Evolutionary conservation across 2,797 vertebrate genomes (phyloP), one percentile per base, ranked within the genome.

Genomic region (Menidia menidia): DNA sequence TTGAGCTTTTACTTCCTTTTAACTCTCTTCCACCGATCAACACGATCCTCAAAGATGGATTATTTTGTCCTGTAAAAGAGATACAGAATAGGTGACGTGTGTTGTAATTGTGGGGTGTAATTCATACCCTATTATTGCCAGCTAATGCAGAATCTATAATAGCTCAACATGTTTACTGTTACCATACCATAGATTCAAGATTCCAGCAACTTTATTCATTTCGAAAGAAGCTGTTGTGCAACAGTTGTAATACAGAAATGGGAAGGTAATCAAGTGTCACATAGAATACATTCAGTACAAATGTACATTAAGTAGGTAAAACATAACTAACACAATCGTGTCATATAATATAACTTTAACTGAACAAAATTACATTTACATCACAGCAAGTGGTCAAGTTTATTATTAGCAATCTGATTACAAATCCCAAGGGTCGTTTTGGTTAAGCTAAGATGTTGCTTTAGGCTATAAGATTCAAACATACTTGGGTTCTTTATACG

Each of bases 21-120:
- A 73, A 1, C 11, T 74, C 0, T 73, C 76, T 84, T 64, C 81
- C 83, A 35, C 89, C 87, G 4, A 89, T 70, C 63, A 89, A 45
- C 11, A 88, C 62, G 12, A 87, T 73, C 73, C 77, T 84, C 25
- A 86, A 6, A 19, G 0, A 12, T 9, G 14, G 0, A 0, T 19
- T 31, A 9, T 6, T 59, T 45, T 60, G 4, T 6, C 14, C 84
- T 84, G 69, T 11, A 54, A 73, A 8, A 76, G 3, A 78, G n/a
- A 62, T n/a, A 2, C 30, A 66, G 0, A 12, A 35, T 10, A 33
- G 0, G 43, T 39, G 7, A 39, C 35, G 10, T 39, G 35, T 10
- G 10, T 25, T 25, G 25, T 39, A 10, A 39, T 39, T 39, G 35
- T 39, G 25, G 25, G 25, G 25, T 25, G 25, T 25, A 25, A 25